Evolutionary conservation across 2,113 vertebrate species (phyloP), one percentile per base, ranked within the genome.

Genomic region (Opisthocomus hoazin): DNA sequence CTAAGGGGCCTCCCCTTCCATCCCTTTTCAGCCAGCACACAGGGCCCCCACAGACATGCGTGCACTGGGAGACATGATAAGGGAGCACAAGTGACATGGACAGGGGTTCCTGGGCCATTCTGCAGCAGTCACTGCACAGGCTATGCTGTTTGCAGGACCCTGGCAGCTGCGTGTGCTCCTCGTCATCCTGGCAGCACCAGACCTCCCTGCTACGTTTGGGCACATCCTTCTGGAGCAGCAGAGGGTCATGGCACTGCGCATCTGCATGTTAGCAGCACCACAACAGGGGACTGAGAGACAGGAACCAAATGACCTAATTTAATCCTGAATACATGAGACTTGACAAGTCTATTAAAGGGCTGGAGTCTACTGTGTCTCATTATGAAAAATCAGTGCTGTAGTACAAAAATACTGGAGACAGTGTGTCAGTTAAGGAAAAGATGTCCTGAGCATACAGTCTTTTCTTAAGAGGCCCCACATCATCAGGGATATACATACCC

Each of bases 341-440:
- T 97, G 96, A 96, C 93, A 96, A 96, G 94, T 79, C 93, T 92
- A 96, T 96, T 94, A 96, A 84, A 87, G 63, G n/a, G 29, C 54
- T 92, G 96, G 84, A 94, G 78, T 84, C 91, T 93, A 82, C 93
- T 73, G 66, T 91, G 84, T 84, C 91, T 96, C 81, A 29, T 89
- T 93, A 87, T 96, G 95, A 96, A 95, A 97, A 91, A 94, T 94
- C 92, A 92, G 90, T 84, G 73, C 95, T 68, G 69, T 95, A 95
- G 90, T 95, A 82, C 87, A 94, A 95, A 96, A 95, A 93, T 95
- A 84, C 86, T 90, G 77, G 87, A 89, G 84, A 89, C 77, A 89
- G n/a, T 14, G 53, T 92, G 87, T 91, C 91, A 89, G 91, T 91
- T 93, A 57, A 61, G 50, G 53, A 69, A 92, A 84, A 66, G 83